Conservation (phyloP, 2,113 vertebrate species). For the Nyctibius bracteatus region DNA sequence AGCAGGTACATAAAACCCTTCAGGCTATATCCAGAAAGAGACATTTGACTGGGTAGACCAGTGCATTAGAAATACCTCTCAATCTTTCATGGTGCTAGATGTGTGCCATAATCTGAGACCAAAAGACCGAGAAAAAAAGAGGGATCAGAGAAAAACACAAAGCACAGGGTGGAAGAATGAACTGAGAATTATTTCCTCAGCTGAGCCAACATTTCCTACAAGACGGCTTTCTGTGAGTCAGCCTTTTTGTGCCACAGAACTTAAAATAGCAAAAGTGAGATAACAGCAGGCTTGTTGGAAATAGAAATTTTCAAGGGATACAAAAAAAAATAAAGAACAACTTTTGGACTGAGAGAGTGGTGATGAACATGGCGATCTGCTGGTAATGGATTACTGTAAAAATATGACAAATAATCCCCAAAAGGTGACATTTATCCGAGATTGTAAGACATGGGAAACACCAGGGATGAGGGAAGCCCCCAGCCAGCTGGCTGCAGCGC, state of each 20-base stretch:
- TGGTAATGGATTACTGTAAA: background rate
- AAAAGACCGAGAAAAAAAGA: background rate
- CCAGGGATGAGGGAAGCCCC: background rate
- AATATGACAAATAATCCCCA: background rate
- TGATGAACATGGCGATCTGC: background rate
- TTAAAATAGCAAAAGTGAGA: constrained; percentile 59
- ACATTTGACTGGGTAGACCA: background rate
- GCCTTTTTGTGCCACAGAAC: constrained; percentile 58
- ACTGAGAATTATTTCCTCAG: constrained; percentile 52
- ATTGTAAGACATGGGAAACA: background rate
- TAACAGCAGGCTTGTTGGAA: constrained; percentile 33
- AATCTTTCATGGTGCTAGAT: background rate
- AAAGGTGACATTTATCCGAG: background rate
- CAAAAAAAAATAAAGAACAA: background rate
- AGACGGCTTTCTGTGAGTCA: constrained; percentile 49
- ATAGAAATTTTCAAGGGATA: constrained; percentile 30
- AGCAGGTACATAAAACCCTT: constrained; percentile 58
- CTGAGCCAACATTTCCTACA: constrained; percentile 58
- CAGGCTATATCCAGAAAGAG: background rate
- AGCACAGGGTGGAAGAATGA: constrained; percentile 11
- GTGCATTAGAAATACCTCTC: background rate
- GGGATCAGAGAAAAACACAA: background rate
- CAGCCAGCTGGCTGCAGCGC: background rate
- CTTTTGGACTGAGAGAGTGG: background rate
- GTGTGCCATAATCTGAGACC: background rate